Percentiles rank a stretch among this genome's conserved stretches.
Evolutionary conservation across 53 echinoderm and acorn worm genomes (phyloP).

Genomic region (Echinometra lucunter): DNA sequence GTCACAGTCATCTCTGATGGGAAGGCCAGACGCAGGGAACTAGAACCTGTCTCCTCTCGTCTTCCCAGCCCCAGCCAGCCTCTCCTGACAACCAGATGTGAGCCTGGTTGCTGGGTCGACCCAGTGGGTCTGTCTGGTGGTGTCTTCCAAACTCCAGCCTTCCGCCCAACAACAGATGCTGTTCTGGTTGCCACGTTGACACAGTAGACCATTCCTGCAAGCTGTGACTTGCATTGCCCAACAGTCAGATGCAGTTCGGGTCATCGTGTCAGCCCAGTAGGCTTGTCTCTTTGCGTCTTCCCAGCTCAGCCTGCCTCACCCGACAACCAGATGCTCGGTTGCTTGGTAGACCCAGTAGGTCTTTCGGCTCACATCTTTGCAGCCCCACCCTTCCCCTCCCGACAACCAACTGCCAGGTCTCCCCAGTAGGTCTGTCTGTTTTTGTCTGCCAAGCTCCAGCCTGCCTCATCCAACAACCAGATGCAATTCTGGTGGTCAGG

Average conservation of each 20-base stretch:
- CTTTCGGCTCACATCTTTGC: not conserved
- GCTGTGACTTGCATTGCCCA: no score
- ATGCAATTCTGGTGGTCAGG: no score
- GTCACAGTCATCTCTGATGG: conserved; percentile 37
- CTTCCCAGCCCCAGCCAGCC: not conserved
- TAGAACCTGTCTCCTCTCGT: conserved; percentile 26
- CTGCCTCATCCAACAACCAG: not conserved
- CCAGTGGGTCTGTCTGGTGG: not conserved
- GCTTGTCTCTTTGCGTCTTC: not conserved
- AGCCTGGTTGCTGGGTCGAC: no score
- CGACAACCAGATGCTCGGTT: not conserved
- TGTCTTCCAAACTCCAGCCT: not conserved
- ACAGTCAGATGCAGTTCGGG: no score
- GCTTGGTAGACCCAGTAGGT: not conserved
- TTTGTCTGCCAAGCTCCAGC: no score
- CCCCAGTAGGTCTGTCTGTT: no score
- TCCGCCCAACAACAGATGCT: conserved; percentile 6
- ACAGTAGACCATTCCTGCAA: not conserved
- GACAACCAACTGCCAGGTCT: no score
- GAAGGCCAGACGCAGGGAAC: conserved; percentile 17
- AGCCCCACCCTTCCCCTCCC: no score
- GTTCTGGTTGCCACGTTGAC: not conserved
- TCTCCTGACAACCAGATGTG: not conserved
- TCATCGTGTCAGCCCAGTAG: no score
- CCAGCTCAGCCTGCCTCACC: not conserved